These are phyloP conservation scores for Coranthus polyacanthus DNA, from an alignment of 2,797 vertebrate genomes.

Conservation along the genomic window DNA sequence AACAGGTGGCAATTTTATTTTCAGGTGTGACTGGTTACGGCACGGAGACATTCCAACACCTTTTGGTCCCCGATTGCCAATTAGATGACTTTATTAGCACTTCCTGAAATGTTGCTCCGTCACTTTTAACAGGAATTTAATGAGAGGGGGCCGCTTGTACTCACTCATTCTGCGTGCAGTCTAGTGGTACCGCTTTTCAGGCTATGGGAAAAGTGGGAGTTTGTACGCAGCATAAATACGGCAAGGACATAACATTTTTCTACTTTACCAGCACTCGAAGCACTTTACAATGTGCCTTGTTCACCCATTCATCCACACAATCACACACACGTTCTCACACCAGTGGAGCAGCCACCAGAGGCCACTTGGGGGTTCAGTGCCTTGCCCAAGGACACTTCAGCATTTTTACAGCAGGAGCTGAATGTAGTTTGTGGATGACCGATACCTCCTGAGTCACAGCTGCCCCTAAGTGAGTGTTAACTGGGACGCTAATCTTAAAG, in stretches of 20 bases:
- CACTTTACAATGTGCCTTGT: too few relatives aligned
- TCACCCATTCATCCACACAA: too few relatives aligned
- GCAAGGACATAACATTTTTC: too few relatives aligned
- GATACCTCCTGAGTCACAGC: background rate
- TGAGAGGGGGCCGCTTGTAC: background rate
- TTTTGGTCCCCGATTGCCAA: background rate
- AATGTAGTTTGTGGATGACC: too few relatives aligned
- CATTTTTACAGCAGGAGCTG: too few relatives aligned
- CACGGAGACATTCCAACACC: too few relatives aligned
- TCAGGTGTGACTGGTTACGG: background rate
- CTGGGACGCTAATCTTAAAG: background rate
- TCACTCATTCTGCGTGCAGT: background rate
- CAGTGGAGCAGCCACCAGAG: too few relatives aligned
- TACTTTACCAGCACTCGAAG: too few relatives aligned
- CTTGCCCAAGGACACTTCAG: too few relatives aligned
- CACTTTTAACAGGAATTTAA: background rate
- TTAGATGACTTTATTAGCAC: background rate
- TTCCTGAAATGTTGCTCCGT: background rate
- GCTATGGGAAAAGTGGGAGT: background rate
- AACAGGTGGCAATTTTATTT: background rate
- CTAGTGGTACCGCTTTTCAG: background rate
- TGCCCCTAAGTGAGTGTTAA: slow-evolving; percentile 5
- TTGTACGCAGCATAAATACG: background rate
- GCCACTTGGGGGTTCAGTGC: too few relatives aligned
- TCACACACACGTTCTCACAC: too few relatives aligned